These are phyloP conservation scores for Sesamia inferens DNA, from an alignment of 2,888 invertebrate species.

Conservation along the genomic window DNA sequence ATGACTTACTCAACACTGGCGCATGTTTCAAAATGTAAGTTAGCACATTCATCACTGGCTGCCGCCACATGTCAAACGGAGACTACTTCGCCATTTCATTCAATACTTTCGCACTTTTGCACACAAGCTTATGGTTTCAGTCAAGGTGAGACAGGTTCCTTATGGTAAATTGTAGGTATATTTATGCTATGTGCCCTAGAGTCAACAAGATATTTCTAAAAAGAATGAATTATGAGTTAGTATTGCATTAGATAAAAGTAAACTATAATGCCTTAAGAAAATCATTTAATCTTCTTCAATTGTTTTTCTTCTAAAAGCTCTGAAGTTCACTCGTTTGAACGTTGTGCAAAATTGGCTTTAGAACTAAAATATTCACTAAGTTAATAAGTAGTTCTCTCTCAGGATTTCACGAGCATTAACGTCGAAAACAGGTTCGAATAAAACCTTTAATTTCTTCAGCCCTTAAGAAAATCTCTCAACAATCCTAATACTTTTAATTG, in stretches of 20 bases:
- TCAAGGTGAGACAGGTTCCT: not conserved
- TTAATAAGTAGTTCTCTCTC: constrained; percentile 29
- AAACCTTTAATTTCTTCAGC: constrained; percentile 52
- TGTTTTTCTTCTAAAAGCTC: not conserved
- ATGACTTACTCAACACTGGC: constrained; percentile 8
- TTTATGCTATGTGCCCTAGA: not conserved
- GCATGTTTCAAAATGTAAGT: constrained; percentile 33
- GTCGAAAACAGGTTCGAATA: constrained; percentile 35
- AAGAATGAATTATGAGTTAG: not conserved
- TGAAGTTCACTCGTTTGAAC: constrained; percentile 3
- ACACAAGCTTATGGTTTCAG: not conserved
- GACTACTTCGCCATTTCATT: constrained; percentile 3
- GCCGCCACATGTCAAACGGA: constrained; percentile 9
- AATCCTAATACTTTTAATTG: constrained; percentile 62
- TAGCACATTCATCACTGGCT: constrained; percentile 48
- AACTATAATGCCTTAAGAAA: not conserved
- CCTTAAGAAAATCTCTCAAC: constrained; percentile 39
- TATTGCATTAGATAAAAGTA: not conserved
- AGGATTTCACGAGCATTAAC: constrained; percentile 31
- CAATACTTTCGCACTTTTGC: constrained; percentile 21
- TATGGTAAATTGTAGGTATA: not conserved
- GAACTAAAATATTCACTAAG: constrained; percentile 9
- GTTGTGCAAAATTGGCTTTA: constrained; percentile 19
- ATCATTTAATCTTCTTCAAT: not conserved
- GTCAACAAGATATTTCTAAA: not conserved